Evolutionary conservation across 2,888 invertebrate species (phyloP), one percentile per base, ranked within the genome.

Genomic region (Amphimallon solstitiale): DNA sequence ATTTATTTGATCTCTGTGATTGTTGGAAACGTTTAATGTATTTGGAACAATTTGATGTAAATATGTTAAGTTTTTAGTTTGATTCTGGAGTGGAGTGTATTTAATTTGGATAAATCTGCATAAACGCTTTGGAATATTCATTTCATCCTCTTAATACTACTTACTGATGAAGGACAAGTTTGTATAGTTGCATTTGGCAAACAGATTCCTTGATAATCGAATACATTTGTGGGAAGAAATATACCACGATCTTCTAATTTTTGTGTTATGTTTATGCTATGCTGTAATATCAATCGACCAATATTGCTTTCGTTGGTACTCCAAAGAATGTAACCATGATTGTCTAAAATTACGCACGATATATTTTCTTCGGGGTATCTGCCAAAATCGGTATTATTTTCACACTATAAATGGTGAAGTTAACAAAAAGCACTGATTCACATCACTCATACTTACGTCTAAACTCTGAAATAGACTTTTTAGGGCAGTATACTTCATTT

Each of bases 161-260:
- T 78, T 75, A 7, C 77, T 65, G 21, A 83, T 71, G 74, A 79
- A 77, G 37, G 77, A 71, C 21, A 84, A 62, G 66, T 81, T 78
- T 63, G 78, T 73, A 7, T 80, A 64, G 56, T 83, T 63, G 75
- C 74, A 59, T 86, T 86, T 70, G 91, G 88, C 76, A 92, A 91
- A 80, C 95, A 96, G 15, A 95, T 93, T 0, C 92, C 94, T 82
- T 96, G 96, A 78, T 95, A 96, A 80, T 96, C 95, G 71, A 90
- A 90, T 62, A 95, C 87, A 66, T 88, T 86, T 9, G 94, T 88
- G 63, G 88, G 85, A 72, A 88, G 89, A 80, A 89, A 96, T 35
- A 96, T 89, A 6, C 89, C 89, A 68, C 92, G 60, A 17, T 67
- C 62, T 52, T 67, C 64, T 15, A 67, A 38, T 38, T 49, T 40